phyloP scores from a whole-genome alignment of 2,888 invertebrate species.

The Microplitis manilae region DNA sequence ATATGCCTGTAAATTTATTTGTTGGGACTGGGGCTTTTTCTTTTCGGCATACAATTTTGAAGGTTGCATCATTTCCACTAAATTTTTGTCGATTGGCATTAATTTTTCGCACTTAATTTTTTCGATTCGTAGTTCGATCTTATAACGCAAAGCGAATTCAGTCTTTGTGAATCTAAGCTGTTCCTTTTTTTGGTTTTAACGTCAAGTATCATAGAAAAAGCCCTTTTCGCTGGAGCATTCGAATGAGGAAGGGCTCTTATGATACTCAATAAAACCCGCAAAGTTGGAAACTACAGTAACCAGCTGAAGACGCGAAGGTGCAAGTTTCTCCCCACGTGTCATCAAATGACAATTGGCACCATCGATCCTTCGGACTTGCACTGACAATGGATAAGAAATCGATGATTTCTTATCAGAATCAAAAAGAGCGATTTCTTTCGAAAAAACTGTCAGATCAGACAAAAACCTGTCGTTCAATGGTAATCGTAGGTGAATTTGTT shows the following conservation, averaged over 20 bases:
- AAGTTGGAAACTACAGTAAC: constrained; percentile 27
- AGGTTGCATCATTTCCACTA: constrained; percentile 12
- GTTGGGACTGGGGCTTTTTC: constrained; percentile 1
- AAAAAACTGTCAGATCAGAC: constrained; percentile 8
- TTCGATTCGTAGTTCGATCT: constrained; percentile 33
- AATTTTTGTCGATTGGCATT: constrained; percentile 23
- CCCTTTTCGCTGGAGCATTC: constrained; percentile 38
- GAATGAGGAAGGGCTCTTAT: constrained; percentile 34
- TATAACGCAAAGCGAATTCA: constrained; percentile 38
- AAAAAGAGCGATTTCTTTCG: constrained; percentile 13
- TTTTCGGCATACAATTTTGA: background rate
- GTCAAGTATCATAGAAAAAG: constrained; percentile 34
- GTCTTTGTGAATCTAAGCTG: constrained; percentile 3
- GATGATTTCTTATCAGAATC: constrained; percentile 22
- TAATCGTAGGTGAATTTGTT: constrained; percentile 29
- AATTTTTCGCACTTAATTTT: constrained; percentile 30
- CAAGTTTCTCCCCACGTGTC: constrained; percentile 34
- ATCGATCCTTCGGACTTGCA: constrained; percentile 26
- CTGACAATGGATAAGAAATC: constrained; percentile 22
- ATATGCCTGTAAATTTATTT: background rate
- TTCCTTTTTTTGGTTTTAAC: constrained; percentile 38
- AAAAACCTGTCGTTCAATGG: constrained; percentile 37
- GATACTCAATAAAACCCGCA: constrained; percentile 25
- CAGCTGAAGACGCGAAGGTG: constrained; percentile 29
- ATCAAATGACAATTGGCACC: constrained; percentile 35